phyloP scores from a whole-genome alignment of 2,113 vertebrate species.

The Cyprinodon variegatus region DNA sequence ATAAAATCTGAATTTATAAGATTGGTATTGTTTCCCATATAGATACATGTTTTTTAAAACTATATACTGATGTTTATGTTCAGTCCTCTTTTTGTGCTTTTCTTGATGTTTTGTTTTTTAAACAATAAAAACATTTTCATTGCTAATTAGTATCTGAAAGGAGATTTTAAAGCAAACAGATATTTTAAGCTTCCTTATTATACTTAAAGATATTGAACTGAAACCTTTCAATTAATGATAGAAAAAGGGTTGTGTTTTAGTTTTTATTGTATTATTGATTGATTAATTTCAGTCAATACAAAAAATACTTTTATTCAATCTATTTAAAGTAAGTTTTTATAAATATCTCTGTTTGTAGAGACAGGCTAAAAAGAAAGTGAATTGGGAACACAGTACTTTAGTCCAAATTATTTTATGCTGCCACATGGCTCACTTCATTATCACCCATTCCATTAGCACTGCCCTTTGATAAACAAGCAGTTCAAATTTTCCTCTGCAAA shows the following conservation, averaged over 20 bases:
- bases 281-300: too few relatives aligned
- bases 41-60: background rate
- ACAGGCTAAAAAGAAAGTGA: background rate
- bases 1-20: background rate
- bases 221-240: too few relatives aligned
- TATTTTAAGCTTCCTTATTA: background rate
- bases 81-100: background rate
- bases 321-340: too few relatives aligned
- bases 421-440: background rate
- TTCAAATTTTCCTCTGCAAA: background rate
- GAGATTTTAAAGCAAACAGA: background rate
- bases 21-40: background rate
- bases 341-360: background rate
- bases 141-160: background rate
- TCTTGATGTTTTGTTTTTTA: background rate
- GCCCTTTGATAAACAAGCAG: conserved; percentile 11
- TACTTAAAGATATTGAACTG: too few relatives aligned
- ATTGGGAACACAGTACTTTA: background rate
- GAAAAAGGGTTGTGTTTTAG: too few relatives aligned
- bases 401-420: background rate
- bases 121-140: too few relatives aligned
- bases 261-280: too few relatives aligned
- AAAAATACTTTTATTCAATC: too few relatives aligned
- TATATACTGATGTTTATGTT: background rate
- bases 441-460: background rate